phyloP scores from a whole-genome alignment of 2,113 vertebrate species.

The Oryzias curvinotus region DNA sequence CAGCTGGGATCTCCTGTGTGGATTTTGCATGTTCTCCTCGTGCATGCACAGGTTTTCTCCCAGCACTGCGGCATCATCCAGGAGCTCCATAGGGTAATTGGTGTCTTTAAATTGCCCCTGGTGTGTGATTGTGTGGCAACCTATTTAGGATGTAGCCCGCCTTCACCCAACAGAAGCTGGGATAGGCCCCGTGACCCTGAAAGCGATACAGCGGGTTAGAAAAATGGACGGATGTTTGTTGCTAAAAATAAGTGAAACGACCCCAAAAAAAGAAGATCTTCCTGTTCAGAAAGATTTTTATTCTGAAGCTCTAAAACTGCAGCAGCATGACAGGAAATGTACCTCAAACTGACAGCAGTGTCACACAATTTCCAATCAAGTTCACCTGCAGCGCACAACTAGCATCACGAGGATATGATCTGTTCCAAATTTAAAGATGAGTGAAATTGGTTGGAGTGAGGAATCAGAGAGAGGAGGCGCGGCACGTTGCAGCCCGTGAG shows the following conservation, averaged over 20 bases:
- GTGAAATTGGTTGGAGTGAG: constrained; percentile 28
- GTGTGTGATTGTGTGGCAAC: no score
- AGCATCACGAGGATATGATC: constrained; percentile 38
- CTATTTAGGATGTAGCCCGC: no score
- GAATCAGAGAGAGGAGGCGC: constrained; percentile 15
- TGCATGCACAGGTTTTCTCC: no score
- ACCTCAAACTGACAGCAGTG: constrained; percentile 13
- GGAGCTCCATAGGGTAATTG: no score
- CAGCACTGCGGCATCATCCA: no score
- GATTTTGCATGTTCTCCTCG: no score
- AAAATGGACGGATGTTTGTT: no score
- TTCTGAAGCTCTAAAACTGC: constrained; percentile 5
- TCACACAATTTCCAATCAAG: constrained; percentile 35
- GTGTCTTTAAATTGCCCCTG: no score
- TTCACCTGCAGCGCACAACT: constrained; percentile 37
- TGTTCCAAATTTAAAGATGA: constrained; percentile 38
- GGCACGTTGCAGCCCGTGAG: constrained; percentile 13
- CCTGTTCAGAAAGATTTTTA: not conserved
- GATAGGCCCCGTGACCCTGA: no score
- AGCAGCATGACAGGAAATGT: constrained; percentile 22
- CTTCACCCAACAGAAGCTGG: no score
- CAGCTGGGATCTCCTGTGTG: no score
- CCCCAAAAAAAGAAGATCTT: constrained; percentile 6
- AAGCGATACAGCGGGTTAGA: no score
- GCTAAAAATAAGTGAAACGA: not conserved